A percentile compares a stretch with the other conserved stretches of the same genome.
Conservation (phyloP, 2,888 invertebrate genomes). For the Uropetala carovei region DNA sequence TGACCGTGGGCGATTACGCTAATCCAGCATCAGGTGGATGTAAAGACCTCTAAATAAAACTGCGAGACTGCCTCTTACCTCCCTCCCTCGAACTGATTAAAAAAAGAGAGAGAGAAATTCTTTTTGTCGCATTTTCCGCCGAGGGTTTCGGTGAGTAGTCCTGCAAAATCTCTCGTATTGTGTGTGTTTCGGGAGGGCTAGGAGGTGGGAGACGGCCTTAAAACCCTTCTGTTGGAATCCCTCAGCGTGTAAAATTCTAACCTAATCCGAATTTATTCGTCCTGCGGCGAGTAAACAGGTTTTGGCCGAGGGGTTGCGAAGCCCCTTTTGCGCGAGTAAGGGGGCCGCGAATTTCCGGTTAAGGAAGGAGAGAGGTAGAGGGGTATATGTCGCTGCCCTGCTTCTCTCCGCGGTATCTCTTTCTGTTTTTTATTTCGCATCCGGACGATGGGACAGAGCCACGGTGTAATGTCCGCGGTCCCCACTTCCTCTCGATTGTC, state of each 20-base stretch:
- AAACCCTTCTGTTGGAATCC: background rate
- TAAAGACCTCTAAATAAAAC: conserved; percentile 3
- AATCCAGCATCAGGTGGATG: conserved; percentile 31
- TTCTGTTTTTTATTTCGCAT: background rate
- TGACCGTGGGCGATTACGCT: background rate
- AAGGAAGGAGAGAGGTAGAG: too few species aligned
- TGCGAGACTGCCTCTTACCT: conserved; percentile 7
- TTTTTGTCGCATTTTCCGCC: background rate
- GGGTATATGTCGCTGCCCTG: too few species aligned
- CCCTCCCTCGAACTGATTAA: background rate
- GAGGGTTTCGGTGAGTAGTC: background rate
- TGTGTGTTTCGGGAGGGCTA: background rate
- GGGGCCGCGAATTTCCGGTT: background rate
- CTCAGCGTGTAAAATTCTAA: conserved; percentile 24
- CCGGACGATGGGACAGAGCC: background rate
- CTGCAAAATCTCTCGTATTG: background rate
- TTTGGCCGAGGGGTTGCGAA: conserved; percentile 13
- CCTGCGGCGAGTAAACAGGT: conserved; percentile 28
- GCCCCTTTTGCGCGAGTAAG: background rate
- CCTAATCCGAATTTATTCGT: conserved; percentile 35
- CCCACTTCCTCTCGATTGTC: background rate
- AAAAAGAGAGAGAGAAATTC: background rate
- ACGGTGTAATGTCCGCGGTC: background rate
- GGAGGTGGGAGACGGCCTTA: background rate
- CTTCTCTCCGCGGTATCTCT: background rate